A percentile compares a stretch with the other conserved stretches of the same genome.
Evolutionary conservation across 2,797 vertebrate species (phyloP).

Genomic region (Tympanoctomys barrerae): DNA sequence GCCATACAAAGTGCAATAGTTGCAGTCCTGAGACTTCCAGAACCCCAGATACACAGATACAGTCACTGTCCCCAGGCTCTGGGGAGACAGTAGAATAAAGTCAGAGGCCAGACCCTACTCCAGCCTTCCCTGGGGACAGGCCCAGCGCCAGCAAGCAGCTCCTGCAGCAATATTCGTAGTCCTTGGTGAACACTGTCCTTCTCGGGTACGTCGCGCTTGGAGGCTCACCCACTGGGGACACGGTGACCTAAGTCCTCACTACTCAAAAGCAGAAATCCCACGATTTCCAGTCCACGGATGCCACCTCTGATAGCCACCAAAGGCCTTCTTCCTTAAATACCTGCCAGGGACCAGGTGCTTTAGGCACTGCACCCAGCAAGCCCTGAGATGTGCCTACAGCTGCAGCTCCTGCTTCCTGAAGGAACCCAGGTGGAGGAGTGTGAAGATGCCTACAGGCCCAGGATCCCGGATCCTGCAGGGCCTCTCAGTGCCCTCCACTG

Average conservation of each 20-base stretch:
- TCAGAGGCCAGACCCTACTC: not conserved
- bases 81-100: not conserved
- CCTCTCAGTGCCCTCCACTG: not conserved
- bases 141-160: fast-evolving
- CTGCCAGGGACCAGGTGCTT: not conserved
- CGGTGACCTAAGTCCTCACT: not conserved
- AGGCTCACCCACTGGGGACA: not conserved
- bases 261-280: not conserved
- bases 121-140: not conserved
- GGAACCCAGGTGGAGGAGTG: not conserved
- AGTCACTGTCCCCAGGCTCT: not conserved
- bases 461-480: not conserved
- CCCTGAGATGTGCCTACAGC: not conserved
- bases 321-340: not conserved
- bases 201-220: no score
- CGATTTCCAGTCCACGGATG: fast-evolving
- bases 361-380: fast-evolving
- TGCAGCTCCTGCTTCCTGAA: not conserved
- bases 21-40: not conserved
- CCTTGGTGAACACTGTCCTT: not conserved
- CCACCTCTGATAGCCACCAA: fast-evolving
- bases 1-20: fast-evolving
- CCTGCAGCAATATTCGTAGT: not conserved
- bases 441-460: fast-evolving
- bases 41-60: fast-evolving